Conservation (phyloP, 2,113 vertebrate genomes). For the Halcyon senegalensis region DNA sequence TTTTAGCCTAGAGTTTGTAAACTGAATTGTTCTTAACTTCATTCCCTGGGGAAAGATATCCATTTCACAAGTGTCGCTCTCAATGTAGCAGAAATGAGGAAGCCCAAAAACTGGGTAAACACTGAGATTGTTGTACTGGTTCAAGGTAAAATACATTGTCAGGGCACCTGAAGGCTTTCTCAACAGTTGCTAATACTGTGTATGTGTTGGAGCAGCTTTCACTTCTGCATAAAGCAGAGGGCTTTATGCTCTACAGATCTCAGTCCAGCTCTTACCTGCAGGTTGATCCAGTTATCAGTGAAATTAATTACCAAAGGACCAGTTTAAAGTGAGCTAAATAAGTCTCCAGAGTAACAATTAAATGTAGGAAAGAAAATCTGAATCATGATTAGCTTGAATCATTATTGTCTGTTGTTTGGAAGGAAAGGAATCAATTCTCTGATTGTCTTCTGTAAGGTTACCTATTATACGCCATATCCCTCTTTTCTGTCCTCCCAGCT, state of each 20-base stretch:
- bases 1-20: conserved; percentile 22
- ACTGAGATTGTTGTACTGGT: background rate
- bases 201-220: background rate
- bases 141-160: background rate
- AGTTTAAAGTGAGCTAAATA: background rate
- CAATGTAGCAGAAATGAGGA: background rate
- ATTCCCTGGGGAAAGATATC: background rate
- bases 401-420: conserved; percentile 35
- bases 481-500: conserved; percentile 34
- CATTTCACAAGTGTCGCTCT: conserved; percentile 25
- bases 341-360: conserved; percentile 31
- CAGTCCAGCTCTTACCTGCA: background rate
- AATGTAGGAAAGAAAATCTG: conserved; percentile 39
- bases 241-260: background rate
- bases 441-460: conserved; percentile 20
- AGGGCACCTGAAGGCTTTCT: background rate
- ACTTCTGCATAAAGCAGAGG: background rate
- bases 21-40: background rate
- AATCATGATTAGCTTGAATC: conserved; percentile 28
- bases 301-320: background rate
- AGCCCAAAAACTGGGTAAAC: conserved; percentile 2
- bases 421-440: conserved; percentile 48
- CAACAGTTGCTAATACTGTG: background rate
- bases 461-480: background rate
- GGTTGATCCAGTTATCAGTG: background rate